These are phyloP conservation scores for Dicaeum eximium DNA, from an alignment of 2,113 vertebrate genomes.

Conservation along the genomic window DNA sequence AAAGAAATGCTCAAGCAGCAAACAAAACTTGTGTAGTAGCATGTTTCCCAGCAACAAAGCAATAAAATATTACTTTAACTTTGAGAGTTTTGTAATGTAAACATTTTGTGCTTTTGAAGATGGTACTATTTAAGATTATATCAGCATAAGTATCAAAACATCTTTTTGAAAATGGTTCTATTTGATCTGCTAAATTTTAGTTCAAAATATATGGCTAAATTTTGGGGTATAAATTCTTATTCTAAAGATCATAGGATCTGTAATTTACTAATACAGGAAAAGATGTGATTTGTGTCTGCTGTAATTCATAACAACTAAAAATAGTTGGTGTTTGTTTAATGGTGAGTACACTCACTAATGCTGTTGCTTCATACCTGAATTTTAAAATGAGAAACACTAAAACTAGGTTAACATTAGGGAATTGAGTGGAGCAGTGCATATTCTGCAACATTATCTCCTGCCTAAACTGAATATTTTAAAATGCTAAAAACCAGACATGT, in stretches of 20 bases:
- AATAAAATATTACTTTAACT: background rate
- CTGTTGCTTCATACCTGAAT: background rate
- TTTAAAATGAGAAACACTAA: background rate
- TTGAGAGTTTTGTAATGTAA: background rate
- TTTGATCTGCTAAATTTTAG: background rate
- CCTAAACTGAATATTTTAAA: background rate
- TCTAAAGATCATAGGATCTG: background rate
- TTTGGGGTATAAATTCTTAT: background rate
- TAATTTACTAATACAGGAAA: background rate
- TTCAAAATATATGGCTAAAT: background rate
- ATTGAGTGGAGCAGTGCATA: background rate
- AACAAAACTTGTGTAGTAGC: background rate
- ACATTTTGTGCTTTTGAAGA: background rate
- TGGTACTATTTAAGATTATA: background rate
- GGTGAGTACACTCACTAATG: background rate
- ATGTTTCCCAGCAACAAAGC: background rate
- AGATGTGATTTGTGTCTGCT: background rate
- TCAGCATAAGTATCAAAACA: background rate
- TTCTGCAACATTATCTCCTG: background rate
- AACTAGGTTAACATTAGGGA: background rate
- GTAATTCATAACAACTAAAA: background rate
- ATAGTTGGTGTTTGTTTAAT: background rate
- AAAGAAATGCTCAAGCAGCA: background rate
- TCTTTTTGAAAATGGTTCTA: background rate
- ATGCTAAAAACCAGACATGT: background rate